Conservation (phyloP, 2,797 vertebrate species). For the Clarias pachynema region DNA sequence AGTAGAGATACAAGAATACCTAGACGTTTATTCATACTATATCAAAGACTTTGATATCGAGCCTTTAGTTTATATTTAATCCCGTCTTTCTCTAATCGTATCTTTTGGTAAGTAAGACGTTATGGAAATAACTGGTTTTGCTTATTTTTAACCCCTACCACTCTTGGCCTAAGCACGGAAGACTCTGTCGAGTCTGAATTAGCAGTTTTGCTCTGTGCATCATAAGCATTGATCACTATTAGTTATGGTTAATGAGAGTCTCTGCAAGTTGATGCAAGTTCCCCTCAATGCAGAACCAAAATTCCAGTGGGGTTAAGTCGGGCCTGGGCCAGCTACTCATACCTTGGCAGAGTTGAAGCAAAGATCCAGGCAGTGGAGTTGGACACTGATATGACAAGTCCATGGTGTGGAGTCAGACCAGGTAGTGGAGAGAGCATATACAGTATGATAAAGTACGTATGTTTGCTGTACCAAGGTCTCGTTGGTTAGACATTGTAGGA, state of each 20-base stretch:
- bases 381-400: neutral
- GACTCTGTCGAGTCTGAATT: neutral
- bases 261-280: neutral
- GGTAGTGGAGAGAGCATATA: neutral
- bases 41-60: neutral
- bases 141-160: neutral
- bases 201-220: neutral
- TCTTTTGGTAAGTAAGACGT: neutral
- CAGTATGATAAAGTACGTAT: neutral
- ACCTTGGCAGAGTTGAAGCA: neutral
- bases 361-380: neutral
- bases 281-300: too few relatives aligned
- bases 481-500: neutral
- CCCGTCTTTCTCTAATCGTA: too few relatives aligned
- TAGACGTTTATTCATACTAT: too few relatives aligned
- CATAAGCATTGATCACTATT: neutral
- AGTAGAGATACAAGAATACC: neutral
- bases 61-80: neutral
- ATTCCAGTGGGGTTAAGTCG: neutral
- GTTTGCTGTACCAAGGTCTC: neutral
- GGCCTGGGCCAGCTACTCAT: neutral
- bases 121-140: neutral
- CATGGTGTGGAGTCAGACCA: neutral
- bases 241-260: neutral
- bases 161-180: neutral